A percentile compares a stretch with the other conserved stretches of the same genome.
Conservation (phyloP, 2,797 vertebrate species). For the Muraenolepis orangiensis region DNA sequence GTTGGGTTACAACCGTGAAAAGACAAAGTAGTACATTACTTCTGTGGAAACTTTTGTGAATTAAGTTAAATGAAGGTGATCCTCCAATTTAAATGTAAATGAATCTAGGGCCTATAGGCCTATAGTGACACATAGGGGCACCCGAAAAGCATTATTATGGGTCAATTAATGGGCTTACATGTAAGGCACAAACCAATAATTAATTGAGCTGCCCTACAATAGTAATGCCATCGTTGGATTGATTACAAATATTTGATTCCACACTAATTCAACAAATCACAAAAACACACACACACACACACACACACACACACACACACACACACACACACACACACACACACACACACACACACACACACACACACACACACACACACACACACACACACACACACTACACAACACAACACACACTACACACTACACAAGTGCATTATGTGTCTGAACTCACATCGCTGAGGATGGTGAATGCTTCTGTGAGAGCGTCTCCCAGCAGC, state of each 20-base stretch:
- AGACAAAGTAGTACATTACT: slow-evolving; percentile 32
- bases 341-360: neutral
- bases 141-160: neutral
- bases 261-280: neutral
- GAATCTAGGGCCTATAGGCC: neutral
- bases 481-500: slow-evolving; percentile 90
- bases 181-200: no score
- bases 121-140: no score
- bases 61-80: slow-evolving; percentile 37
- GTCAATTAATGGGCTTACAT: neutral
- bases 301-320: no score
- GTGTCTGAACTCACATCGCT: slow-evolving; percentile 80
- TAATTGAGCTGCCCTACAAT: no score
- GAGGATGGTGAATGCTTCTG: slow-evolving; percentile 92
- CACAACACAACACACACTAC: no score
- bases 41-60: slow-evolving; percentile 49
- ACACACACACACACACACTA: neutral
- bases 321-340: neutral
- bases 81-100: slow-evolving; percentile 37
- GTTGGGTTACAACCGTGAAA: slow-evolving; percentile 39
- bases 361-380: no score
- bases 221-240: no score
- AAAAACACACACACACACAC: neutral
- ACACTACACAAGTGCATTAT: no score
- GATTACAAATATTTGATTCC: no score